Conservation (phyloP, 2,113 vertebrate genomes). For the Notothenia coriiceps region DNA sequence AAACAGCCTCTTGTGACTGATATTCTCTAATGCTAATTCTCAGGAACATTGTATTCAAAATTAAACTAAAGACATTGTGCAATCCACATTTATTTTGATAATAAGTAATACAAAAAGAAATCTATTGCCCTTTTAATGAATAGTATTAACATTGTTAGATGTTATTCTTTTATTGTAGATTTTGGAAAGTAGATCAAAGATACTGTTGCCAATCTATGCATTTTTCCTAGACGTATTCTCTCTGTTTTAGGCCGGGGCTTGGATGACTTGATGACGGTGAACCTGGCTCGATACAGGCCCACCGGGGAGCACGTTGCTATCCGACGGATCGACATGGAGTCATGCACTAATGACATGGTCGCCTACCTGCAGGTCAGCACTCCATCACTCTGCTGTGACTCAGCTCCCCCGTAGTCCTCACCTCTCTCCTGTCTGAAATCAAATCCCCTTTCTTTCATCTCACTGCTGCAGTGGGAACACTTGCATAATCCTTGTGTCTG, state of each 20-base stretch:
- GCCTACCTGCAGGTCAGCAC: conserved; percentile 92
- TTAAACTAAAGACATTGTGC: too few species aligned
- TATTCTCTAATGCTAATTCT: background rate
- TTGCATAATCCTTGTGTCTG: background rate
- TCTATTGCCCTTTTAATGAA: background rate
- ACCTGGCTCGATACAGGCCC: conserved; percentile 92
- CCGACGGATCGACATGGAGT: conserved; percentile 93
- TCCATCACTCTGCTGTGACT: background rate
- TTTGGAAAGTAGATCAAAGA: background rate
- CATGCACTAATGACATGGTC: conserved; percentile 98
- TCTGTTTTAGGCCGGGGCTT: conserved; percentile 89
- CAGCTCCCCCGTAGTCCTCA: background rate
- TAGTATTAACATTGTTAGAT: background rate
- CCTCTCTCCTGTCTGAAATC: background rate
- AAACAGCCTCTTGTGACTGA: background rate
- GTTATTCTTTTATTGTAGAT: background rate
- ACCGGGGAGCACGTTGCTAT: conserved; percentile 92
- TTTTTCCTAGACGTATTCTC: background rate
- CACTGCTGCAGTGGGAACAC: background rate
- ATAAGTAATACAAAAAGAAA: too few species aligned
- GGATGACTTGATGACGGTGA: conserved; percentile 95
- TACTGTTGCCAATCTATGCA: background rate
- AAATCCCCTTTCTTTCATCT: background rate
- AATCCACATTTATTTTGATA: too few species aligned
- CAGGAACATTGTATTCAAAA: background rate